Conservation (phyloP, 2,797 vertebrate species). For the Saguinus oedipus region DNA sequence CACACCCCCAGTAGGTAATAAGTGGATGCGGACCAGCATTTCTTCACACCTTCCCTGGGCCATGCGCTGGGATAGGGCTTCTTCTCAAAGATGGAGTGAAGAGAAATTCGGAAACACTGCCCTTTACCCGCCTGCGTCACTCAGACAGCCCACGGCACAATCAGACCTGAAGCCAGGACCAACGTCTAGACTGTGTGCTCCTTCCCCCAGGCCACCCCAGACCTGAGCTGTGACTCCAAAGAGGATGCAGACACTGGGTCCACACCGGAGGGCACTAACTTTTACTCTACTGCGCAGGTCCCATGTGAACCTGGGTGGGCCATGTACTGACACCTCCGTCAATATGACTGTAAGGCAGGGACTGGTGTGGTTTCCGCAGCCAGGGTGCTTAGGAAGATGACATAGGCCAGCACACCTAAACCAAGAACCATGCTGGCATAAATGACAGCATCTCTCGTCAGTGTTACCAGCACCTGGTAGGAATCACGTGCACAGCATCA, state of each 20-base stretch:
- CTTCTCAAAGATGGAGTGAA: accelerated
- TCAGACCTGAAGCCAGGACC: too few relatives aligned
- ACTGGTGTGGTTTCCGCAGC: accelerated
- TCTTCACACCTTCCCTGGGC: not conserved
- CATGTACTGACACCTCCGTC: not conserved
- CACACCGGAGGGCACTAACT: not conserved
- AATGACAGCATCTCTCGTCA: accelerated
- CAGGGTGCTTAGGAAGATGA: not conserved
- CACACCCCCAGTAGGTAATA: not conserved
- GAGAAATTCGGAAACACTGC: not conserved
- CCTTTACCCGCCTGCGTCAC: not conserved
- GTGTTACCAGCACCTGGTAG: not conserved
- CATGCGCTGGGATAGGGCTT: not conserved
- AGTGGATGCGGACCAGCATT: too few relatives aligned
- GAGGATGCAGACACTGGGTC: not conserved
- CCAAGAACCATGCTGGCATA: accelerated
- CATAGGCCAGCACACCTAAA: not conserved
- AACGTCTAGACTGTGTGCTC: not conserved
- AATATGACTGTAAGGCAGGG: accelerated
- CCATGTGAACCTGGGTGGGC: accelerated
- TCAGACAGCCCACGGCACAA: too few relatives aligned
- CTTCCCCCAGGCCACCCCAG: not conserved
- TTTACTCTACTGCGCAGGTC: not conserved
- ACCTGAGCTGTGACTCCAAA: not conserved
- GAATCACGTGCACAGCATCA: not conserved